Percentiles rank a stretch among this genome's conserved stretches.
Conservation (phyloP, 2,113 vertebrate genomes). For the Haemorhous mexicanus region DNA sequence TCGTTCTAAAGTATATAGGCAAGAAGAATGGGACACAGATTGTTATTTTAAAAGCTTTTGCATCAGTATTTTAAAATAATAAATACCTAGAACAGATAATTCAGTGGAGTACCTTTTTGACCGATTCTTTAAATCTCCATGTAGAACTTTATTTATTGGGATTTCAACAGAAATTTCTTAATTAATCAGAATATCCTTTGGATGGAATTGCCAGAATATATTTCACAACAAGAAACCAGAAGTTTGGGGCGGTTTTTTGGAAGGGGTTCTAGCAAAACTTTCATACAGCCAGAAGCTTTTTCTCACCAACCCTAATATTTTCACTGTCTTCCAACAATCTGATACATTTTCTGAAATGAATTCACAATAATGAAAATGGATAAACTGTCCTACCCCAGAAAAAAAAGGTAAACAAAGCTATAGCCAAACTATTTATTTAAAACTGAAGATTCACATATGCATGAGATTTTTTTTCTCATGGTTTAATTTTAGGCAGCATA, state of each 20-base stretch:
- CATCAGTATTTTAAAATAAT: neutral
- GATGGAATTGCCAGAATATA: neutral
- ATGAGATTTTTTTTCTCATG: neutral
- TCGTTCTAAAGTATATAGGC: neutral
- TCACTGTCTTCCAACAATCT: neutral
- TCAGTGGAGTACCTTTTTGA: neutral
- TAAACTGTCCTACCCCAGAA: neutral
- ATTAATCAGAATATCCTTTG: neutral
- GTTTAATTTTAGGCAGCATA: neutral
- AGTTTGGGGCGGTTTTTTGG: rapidly evolving
- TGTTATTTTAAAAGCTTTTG: neutral
- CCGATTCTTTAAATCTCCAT: neutral
- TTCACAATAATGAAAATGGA: neutral
- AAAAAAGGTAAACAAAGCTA: neutral
- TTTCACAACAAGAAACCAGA: neutral
- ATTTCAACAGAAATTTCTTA: neutral
- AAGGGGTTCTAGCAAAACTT: neutral
- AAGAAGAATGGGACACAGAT: neutral
- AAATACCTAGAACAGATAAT: neutral
- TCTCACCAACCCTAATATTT: neutral
- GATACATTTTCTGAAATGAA: neutral
- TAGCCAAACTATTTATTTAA: neutral
- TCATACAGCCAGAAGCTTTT: neutral
- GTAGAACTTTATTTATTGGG: neutral
- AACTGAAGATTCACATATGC: neutral